Conservation (phyloP, 2,888 invertebrate species). For the Rutpela maculata region DNA sequence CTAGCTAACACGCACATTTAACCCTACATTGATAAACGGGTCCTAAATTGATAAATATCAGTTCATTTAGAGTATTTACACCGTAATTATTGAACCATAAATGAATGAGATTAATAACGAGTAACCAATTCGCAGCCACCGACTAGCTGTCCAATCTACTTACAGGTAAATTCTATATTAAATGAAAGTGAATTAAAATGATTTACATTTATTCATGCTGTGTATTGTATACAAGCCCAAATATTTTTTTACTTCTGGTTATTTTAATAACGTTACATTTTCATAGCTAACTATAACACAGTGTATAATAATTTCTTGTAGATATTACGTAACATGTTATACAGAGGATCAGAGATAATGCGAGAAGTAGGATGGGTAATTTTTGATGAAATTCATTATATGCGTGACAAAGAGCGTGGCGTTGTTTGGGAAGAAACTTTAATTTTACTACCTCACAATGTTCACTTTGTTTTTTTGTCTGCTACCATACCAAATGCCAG, state of each 20-base stretch:
- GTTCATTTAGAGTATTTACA: no score
- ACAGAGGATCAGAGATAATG: constrained; percentile 98
- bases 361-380: constrained; percentile 99
- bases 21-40: no score
- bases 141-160: no score
- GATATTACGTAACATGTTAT: constrained; percentile 99
- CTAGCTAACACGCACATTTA: no score
- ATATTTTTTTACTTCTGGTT: neutral
- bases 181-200: no score
- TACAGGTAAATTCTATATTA: no score
- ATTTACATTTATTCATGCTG: no score
- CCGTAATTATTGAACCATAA: no score
- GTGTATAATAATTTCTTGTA: constrained; percentile 64
- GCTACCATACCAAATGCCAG: constrained; percentile 99
- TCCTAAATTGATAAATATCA: no score
- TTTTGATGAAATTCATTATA: constrained; percentile 99
- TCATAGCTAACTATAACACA: neutral
- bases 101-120: no score
- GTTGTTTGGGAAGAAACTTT: constrained; percentile 99
- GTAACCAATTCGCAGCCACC: no score
- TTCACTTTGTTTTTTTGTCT: constrained; percentile 98
- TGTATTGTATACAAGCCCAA: neutral
- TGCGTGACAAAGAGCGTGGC: constrained; percentile 99
- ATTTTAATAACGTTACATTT: neutral
- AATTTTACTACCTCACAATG: constrained; percentile 96